Conservation (phyloP, 1,140 invertebrate species). For the Oncopeltus fasciatus region DNA sequence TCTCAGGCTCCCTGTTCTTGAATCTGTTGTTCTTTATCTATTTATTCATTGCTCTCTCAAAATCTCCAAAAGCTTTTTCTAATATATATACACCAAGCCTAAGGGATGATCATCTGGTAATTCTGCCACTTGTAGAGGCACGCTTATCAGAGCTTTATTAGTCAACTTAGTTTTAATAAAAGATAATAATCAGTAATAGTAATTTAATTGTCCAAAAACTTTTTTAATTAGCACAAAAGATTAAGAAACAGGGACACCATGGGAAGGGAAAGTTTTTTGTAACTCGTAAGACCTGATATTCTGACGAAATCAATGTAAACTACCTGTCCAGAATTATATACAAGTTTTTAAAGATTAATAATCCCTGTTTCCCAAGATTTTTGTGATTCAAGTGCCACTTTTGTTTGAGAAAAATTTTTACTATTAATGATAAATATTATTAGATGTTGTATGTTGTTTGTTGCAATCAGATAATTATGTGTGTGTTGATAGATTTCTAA, state of each 20-base stretch:
- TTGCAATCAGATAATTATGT: conserved; percentile 21
- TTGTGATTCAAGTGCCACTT: conserved; percentile 28
- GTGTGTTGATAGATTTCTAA: conserved; percentile 18
- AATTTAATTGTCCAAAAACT: neutral
- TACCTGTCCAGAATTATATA: neutral
- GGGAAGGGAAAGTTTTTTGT: neutral
- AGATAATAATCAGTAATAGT: neutral
- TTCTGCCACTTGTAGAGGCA: conserved; percentile 5
- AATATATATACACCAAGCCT: no score
- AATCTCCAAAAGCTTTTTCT: no score
- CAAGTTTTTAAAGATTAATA: neutral
- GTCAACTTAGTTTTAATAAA: conserved; percentile 16
- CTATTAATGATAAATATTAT: conserved; percentile 23
- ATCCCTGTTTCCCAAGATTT: conserved; percentile 18
- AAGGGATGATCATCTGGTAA: conserved; percentile 14
- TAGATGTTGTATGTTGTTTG: conserved; percentile 23
- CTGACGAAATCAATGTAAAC: neutral
- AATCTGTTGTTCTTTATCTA: neutral
- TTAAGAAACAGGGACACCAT: conserved; percentile 1
- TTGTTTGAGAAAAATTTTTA: conserved; percentile 25
- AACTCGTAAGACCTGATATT: neutral
- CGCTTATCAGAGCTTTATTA: conserved; percentile 19
- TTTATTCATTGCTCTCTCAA: neutral
- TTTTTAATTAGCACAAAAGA: neutral
- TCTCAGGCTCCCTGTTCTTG: neutral